phyloP scores from a whole-genome alignment of 2,888 invertebrate genomes.

The Andricus curvator region DNA sequence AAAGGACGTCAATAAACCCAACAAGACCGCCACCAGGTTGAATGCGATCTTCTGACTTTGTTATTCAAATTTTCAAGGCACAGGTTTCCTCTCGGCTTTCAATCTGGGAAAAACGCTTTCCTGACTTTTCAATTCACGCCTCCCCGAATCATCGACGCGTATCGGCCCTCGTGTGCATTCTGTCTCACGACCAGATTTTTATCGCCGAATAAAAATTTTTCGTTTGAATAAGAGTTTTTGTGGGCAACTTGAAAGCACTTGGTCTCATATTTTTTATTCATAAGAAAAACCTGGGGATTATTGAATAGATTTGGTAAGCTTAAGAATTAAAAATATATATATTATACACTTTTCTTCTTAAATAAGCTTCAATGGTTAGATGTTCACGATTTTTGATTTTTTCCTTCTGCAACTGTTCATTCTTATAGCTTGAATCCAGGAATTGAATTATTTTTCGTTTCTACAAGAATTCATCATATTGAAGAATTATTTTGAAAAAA shows the following conservation, averaged over 20 bases:
- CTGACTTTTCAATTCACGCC: conserved; percentile 59
- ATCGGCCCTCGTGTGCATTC: conserved; percentile 61
- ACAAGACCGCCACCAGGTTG: conserved; percentile 44
- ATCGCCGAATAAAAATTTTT: conserved; percentile 52
- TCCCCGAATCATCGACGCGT: conserved; percentile 35
- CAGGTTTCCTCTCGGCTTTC: conserved; percentile 49
- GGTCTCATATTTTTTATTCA: background rate
- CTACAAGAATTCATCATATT: no score
- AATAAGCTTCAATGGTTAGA: no score
- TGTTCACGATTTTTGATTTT: no score
- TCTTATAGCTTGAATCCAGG: no score
- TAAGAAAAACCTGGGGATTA: background rate
- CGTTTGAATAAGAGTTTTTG: background rate
- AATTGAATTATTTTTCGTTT: no score
- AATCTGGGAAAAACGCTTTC: conserved; percentile 61
- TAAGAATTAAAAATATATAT: no score
- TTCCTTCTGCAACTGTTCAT: no score
- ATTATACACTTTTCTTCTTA: no score
- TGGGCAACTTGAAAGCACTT: background rate
- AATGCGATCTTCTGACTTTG: conserved; percentile 66
- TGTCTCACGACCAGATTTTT: conserved; percentile 59
- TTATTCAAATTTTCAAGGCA: conserved; percentile 71
- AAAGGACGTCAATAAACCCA: conserved; percentile 59
- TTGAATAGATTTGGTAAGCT: no score
- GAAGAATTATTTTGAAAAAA: no score